These are phyloP conservation scores for Lynx canadensis DNA, from an alignment of 2,113 vertebrate genomes.

Conservation along the genomic window DNA sequence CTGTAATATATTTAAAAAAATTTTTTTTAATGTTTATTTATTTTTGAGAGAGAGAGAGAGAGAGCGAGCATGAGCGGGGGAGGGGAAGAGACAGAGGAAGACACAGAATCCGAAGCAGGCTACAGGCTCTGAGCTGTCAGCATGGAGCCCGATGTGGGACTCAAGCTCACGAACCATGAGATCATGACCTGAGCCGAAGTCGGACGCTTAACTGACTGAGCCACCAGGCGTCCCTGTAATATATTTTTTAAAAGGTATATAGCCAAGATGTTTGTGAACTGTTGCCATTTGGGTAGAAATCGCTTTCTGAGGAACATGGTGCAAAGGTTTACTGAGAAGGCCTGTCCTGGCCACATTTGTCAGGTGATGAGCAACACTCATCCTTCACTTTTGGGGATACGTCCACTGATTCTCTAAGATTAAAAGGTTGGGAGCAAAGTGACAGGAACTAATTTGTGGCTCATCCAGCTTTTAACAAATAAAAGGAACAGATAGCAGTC, in stretches of 20 bases:
- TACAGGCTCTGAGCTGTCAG: too few species aligned
- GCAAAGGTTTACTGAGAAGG: not conserved
- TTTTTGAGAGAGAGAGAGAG: too few species aligned
- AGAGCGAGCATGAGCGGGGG: too few species aligned
- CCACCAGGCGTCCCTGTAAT: not conserved
- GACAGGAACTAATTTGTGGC: not conserved
- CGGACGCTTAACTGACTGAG: too few species aligned
- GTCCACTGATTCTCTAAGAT: not conserved
- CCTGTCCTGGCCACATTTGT: not conserved
- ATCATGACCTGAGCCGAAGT: too few species aligned
- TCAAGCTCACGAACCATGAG: too few species aligned
- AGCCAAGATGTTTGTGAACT: not conserved
- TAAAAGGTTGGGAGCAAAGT: not conserved
- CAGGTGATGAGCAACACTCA: not conserved
- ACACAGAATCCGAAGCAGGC: too few species aligned
- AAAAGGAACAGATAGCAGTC: not conserved
- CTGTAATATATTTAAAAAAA: not conserved
- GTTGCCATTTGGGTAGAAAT: not conserved
- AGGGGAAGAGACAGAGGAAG: too few species aligned
- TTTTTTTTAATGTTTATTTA: too few species aligned
- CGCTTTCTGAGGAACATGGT: not conserved
- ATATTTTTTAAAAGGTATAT: not conserved
- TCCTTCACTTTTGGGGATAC: not conserved
- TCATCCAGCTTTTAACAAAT: constrained; percentile 11
- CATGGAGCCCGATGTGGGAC: too few species aligned